Conservation (phyloP, 2,888 invertebrate genomes). For the Ornithoptera alexandrae region DNA sequence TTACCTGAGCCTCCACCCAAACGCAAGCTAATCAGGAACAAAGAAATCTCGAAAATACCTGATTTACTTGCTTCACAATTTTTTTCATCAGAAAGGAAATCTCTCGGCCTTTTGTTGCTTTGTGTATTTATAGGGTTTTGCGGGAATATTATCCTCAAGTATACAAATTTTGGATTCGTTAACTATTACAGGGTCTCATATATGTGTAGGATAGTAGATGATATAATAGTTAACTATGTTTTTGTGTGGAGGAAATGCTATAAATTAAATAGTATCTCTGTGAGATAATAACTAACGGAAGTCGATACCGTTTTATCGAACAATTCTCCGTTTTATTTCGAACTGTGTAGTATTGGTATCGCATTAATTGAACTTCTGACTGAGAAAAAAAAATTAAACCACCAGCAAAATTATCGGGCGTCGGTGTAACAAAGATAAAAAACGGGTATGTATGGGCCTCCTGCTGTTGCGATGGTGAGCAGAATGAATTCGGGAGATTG, state of each 20-base stretch:
- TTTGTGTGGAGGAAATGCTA: constrained; percentile 6
- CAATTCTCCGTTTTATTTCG: constrained; percentile 1
- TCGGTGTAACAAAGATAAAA: constrained; percentile 35
- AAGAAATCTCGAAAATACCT: constrained; percentile 34
- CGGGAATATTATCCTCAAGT: constrained; percentile 6
- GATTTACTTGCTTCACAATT: constrained; percentile 23
- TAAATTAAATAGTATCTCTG: constrained; percentile 13
- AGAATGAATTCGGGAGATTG: constrained; percentile 35
- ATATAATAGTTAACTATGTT: not conserved
- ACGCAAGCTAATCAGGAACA: constrained; percentile 30
- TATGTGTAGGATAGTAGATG: not conserved
- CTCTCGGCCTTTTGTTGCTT: constrained; percentile 20
- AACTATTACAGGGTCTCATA: not conserved
- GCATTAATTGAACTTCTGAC: constrained; percentile 27
- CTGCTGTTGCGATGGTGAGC: constrained; percentile 33
- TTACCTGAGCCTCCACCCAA: constrained; percentile 14
- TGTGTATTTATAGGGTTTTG: constrained; percentile 18
- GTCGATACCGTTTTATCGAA: constrained; percentile 17
- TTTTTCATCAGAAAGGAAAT: constrained; percentile 17
- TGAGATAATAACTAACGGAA: constrained; percentile 13
- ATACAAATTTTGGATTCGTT: not conserved
- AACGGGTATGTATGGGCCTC: constrained; percentile 35
- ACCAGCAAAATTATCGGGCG: constrained; percentile 26
- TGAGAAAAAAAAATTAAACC: constrained; percentile 26
- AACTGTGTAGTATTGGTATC: constrained; percentile 1